Evolutionary conservation across 30 jellyfish, hydroid and myxozoan genomes (phyloP), one percentile per base, ranked within the genome.

Genomic region (Aurelia aurita complex sp. Pacific): DNA sequence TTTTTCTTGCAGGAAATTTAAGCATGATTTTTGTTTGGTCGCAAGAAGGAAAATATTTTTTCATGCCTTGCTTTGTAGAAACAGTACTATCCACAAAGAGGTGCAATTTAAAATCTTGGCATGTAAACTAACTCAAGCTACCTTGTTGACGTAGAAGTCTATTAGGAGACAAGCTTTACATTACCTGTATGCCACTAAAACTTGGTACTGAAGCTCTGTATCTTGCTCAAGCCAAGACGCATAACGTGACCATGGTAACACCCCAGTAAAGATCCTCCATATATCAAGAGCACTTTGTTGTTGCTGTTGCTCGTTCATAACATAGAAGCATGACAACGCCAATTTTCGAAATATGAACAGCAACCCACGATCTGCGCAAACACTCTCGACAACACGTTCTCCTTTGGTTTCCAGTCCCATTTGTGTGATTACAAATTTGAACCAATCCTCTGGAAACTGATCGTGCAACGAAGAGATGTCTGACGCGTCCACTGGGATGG

Each of bases 181-280:
- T 5, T 55, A 91, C 98, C 98, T 86, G 80, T 60, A 91, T 2
- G 98, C 94, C 38, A 43, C 61, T 2, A 85, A 43, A 5, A 86
- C 82, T 43, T 77, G 64, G 32, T 76, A 67, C 18, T 76, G 67
- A 83, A 91, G 81, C 85, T 80, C 94, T 43, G 76, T 10, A 68
- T 91, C 94, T 42, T 91, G 69, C 32, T 81, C 94, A 43, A 85
- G 55, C 94, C 95, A 81, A 16, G 72, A 52, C 61, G 73, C 65
- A 50, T 80, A 76, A 54, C 83, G 75, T 38, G 98, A 91, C 98
- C 98, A 91, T 12, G 98, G 96, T 5, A 91, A 64, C 64, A 65
- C 76, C 10, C 98, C 96, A 69, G 83, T 67, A 51, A 82, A 91
- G 5, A 74, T 33, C 53, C 83, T 66, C 82, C 76, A 86, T 33